Conservation (phyloP, 2,888 invertebrate species). For the Diabrotica balteata region DNA sequence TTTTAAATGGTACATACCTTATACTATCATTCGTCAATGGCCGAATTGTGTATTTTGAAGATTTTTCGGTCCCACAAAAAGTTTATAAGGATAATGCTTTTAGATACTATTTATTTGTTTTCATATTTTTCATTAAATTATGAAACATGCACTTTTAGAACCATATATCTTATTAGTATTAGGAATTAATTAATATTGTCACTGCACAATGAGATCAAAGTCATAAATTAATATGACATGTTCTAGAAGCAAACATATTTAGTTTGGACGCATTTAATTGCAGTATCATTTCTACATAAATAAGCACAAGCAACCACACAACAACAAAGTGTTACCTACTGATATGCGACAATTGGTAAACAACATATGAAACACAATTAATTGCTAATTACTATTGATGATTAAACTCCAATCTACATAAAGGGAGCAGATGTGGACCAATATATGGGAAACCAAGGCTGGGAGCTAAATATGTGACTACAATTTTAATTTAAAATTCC, state of each 20-base stretch:
- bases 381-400: conserved; percentile 31
- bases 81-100: no score
- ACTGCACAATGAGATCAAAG: no score
- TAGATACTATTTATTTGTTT: no score
- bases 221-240: conserved; percentile 36
- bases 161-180: no score
- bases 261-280: not conserved
- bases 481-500: not conserved
- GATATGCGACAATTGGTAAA: conserved; percentile 10
- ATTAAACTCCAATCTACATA: conserved; percentile 31
- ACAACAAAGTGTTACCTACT: conserved; percentile 1
- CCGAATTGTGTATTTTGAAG: no score
- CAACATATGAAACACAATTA: conserved; percentile 13
- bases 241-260: not conserved
- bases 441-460: not conserved
- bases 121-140: no score
- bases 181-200: no score
- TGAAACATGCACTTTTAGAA: no score
- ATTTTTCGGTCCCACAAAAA: no score
- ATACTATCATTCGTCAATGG: no score
- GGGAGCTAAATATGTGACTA: not conserved
- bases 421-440: conserved; percentile 7
- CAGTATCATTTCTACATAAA: not conserved
- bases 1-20: no score
- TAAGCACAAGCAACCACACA: not conserved